Conservation (phyloP, 2,888 invertebrate species). For the Papilio elwesi region DNA sequence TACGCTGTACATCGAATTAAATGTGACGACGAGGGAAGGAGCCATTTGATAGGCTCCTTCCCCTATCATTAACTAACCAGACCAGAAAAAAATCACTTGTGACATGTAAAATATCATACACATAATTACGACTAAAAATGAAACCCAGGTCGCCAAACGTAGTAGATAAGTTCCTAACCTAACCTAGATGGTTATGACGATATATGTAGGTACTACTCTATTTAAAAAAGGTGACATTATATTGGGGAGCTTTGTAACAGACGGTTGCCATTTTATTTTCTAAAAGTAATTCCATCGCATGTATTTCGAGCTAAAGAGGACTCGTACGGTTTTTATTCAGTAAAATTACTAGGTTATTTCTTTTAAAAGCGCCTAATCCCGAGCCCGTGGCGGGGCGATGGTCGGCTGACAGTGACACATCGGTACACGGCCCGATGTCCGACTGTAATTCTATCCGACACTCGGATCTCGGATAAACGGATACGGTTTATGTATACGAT, state of each 20-base stretch:
- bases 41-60: too few relatives aligned
- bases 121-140: not conserved
- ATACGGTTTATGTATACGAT: conserved; percentile 32
- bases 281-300: conserved; percentile 23
- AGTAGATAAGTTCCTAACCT: not conserved
- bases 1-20: too few relatives aligned
- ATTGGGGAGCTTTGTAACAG: not conserved
- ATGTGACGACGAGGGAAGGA: too few relatives aligned
- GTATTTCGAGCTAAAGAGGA: conserved; percentile 11
- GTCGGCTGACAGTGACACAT: conserved; percentile 83
- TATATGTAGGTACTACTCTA: too few relatives aligned
- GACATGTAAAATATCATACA: too few relatives aligned
- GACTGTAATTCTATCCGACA: conserved; percentile 80
- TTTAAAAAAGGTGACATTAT: not conserved
- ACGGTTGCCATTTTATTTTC: not conserved
- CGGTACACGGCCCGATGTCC: conserved; percentile 80
- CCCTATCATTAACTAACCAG: too few relatives aligned
- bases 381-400: conserved; percentile 66
- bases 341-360: conserved; percentile 68
- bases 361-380: conserved; percentile 79
- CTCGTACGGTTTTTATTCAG: conserved; percentile 44
- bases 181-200: not conserved
- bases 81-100: too few relatives aligned
- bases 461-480: conserved; percentile 49
- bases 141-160: not conserved